Conservation (phyloP, 1,140 invertebrate species). For the Eriocheir sinensis region DNA sequence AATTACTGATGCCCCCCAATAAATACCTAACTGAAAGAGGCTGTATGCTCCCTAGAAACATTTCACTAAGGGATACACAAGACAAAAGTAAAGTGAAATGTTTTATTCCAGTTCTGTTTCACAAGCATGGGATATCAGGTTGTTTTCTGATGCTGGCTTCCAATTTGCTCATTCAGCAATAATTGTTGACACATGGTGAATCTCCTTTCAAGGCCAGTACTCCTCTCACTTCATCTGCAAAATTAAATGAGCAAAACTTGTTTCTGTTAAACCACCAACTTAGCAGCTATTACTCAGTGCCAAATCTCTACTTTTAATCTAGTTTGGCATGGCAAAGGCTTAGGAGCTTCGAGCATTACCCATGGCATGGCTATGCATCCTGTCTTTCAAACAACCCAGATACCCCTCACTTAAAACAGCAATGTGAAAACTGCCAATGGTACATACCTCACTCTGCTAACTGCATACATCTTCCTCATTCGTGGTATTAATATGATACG, state of each 20-base stretch:
- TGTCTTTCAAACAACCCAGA: constrained; percentile 77
- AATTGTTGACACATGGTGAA: constrained; percentile 72
- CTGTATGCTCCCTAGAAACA: constrained; percentile 6
- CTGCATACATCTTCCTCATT: constrained; percentile 63
- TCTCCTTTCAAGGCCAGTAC: constrained; percentile 70
- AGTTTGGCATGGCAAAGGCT: constrained; percentile 43
- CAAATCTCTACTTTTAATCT: constrained; percentile 56
- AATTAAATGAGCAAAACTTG: constrained; percentile 72
- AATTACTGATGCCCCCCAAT: background rate
- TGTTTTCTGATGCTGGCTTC: constrained; percentile 73
- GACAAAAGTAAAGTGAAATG: constrained; percentile 55
- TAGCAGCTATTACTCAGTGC: constrained; percentile 63
- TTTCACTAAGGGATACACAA: constrained; percentile 61
- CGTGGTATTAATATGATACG: constrained; percentile 54
- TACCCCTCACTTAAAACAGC: constrained; percentile 75
- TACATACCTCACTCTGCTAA: constrained; percentile 74
- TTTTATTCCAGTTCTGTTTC: constrained; percentile 71
- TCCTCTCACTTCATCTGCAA: constrained; percentile 73
- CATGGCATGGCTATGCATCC: constrained; percentile 59
- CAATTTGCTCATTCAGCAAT: constrained; percentile 72
- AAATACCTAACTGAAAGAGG: constrained; percentile 41
- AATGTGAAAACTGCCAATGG: constrained; percentile 46
- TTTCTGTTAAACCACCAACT: constrained; percentile 66
- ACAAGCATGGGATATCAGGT: constrained; percentile 77
- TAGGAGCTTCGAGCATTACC: constrained; percentile 55